Evolutionary conservation across 2,113 vertebrate genomes (phyloP).

Genomic region (Phaethornis superciliosus): DNA sequence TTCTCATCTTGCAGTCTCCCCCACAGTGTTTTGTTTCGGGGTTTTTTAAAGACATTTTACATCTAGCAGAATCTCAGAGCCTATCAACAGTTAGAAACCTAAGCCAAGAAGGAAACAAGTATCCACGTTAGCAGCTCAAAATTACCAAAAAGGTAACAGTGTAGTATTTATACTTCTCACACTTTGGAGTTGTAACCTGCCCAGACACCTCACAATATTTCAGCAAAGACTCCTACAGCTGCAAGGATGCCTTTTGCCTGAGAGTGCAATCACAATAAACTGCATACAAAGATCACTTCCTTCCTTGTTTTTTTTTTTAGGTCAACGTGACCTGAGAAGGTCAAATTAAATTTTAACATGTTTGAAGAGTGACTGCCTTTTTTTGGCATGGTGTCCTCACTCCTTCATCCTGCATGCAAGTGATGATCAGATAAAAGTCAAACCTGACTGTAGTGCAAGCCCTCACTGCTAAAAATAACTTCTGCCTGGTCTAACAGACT

Average conservation of each 20-base stretch:
- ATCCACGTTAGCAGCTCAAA: background rate
- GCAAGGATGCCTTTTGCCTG: background rate
- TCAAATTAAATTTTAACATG: background rate
- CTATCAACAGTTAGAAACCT: background rate
- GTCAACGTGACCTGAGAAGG: background rate
- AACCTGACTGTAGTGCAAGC: background rate
- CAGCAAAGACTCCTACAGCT: background rate
- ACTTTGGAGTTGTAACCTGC: background rate
- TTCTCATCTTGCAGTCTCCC: background rate
- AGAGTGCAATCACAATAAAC: background rate
- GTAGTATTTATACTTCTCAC: background rate
- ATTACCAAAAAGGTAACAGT: background rate
- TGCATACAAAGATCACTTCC: background rate
- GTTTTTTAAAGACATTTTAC: background rate
- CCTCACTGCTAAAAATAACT: background rate
- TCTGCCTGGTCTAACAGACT: background rate
- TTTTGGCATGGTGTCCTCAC: background rate
- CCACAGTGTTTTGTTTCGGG: background rate
- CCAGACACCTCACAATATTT: background rate
- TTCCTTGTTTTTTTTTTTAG: background rate
- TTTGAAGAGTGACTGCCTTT: background rate
- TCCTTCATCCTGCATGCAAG: background rate
- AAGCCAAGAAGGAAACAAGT: background rate
- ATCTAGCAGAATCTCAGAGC: background rate
- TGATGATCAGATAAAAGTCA: background rate